phyloP scores from a whole-genome alignment of 2,113 vertebrate species.

The Loxodonta africana region DNA sequence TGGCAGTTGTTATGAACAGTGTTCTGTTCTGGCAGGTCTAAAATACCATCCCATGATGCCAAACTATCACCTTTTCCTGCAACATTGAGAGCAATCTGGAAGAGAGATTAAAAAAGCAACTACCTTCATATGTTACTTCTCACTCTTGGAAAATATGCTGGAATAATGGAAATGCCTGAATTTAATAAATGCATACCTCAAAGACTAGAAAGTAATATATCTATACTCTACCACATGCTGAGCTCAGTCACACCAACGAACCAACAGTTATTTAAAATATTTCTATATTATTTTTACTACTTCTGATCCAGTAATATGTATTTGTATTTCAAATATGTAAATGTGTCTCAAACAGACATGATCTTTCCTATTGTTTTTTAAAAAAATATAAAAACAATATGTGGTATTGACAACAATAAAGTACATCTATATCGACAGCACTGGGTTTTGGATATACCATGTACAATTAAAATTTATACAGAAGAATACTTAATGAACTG shows the following conservation, averaged over 20 bases:
- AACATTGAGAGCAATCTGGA: constrained; percentile 97
- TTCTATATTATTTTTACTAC: not conserved
- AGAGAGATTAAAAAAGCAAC: constrained; percentile 63
- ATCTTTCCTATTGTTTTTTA: not conserved
- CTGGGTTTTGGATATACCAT: not conserved
- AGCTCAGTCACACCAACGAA: not conserved
- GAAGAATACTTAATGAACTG: not conserved
- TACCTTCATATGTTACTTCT: constrained; percentile 38
- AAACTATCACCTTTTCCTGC: constrained; percentile 98
- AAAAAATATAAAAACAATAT: constrained; percentile 16
- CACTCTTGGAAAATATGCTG: constrained; percentile 48
- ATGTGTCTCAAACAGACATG: constrained; percentile 55
- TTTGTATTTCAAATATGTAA: not conserved
- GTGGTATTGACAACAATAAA: not conserved
- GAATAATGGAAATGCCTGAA: not conserved
- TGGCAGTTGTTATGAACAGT: constrained; percentile 94
- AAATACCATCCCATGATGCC: constrained; percentile 96
- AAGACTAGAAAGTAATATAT: constrained; percentile 56
- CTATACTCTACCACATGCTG: not conserved
- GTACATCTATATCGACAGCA: not conserved
- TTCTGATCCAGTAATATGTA: constrained; percentile 5
- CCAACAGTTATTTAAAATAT: constrained; percentile 10
- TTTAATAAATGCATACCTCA: constrained; percentile 25
- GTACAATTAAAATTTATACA: not conserved
- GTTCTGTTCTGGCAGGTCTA: constrained; percentile 96